These are phyloP conservation scores for Steatornis caripensis DNA, from an alignment of 2,113 vertebrate genomes.

Conservation along the genomic window DNA sequence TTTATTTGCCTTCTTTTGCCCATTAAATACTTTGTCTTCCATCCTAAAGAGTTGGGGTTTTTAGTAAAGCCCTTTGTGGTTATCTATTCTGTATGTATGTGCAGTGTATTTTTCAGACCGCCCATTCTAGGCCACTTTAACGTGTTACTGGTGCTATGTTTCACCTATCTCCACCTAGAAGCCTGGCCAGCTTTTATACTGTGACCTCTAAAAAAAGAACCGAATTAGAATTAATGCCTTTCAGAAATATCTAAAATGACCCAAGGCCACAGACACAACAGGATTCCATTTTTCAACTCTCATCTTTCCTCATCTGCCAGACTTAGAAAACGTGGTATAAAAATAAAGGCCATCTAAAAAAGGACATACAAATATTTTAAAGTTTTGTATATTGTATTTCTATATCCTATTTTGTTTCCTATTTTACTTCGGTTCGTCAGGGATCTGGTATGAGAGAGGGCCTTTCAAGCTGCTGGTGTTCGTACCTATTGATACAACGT, in stretches of 20 bases:
- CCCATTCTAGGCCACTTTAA: not conserved
- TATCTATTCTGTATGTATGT: no score
- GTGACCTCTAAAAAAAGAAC: not conserved
- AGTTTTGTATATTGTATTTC: not conserved
- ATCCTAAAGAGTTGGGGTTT: no score
- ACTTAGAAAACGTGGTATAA: not conserved
- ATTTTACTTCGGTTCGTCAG: not conserved
- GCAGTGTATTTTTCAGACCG: not conserved
- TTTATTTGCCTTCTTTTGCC: no score
- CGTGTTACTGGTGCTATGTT: not conserved
- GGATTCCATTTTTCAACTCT: not conserved
- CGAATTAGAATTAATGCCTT: not conserved
- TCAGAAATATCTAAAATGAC: not conserved
- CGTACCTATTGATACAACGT: fast-evolving
- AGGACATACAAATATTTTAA: not conserved
- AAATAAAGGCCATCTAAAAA: not conserved
- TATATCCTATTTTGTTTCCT: not conserved
- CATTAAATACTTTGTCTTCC: no score
- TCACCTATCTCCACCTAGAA: not conserved
- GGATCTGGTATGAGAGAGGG: not conserved
- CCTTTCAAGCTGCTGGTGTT: not conserved
- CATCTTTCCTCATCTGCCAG: not conserved
- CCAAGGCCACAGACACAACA: not conserved
- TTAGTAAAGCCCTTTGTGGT: no score
- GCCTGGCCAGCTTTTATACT: not conserved